These are phyloP conservation scores for Oncopodura yosiiana DNA, from an alignment of 1,140 invertebrate genomes.

Conservation along the genomic window DNA sequence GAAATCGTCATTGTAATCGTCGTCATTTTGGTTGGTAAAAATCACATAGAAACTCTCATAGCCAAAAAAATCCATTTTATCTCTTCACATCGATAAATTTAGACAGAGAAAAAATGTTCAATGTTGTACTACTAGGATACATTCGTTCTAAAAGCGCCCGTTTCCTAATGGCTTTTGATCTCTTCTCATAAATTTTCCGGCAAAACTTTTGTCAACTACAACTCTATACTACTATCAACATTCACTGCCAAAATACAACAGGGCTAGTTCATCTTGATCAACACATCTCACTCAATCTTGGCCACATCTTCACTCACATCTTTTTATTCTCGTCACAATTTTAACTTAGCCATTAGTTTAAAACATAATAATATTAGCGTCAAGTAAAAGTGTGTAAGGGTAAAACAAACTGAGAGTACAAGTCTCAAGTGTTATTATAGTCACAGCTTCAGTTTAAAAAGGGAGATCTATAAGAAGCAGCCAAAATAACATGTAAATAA, in stretches of 20 bases:
- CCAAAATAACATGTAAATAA: no score
- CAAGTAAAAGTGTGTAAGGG: no score
- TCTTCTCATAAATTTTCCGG: conserved; percentile 23
- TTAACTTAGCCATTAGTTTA: not conserved
- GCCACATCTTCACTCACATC: not conserved
- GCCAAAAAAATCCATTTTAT: conserved; percentile 19
- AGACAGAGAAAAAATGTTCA: conserved; percentile 28
- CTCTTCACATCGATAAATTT: conserved; percentile 27
- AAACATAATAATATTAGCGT: no score
- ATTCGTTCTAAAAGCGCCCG: conserved; percentile 23
- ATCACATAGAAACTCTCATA: not conserved
- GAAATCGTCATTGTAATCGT: not conserved
- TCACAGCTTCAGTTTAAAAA: no score
- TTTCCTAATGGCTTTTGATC: conserved; percentile 28
- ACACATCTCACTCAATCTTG: conserved; percentile 3
- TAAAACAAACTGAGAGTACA: no score
- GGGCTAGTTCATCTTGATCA: not conserved
- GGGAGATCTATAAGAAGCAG: no score
- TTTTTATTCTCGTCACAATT: conserved; percentile 1
- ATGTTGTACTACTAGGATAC: no score
- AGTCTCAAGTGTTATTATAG: no score
- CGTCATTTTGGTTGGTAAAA: not conserved
- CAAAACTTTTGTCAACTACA: conserved; percentile 28
- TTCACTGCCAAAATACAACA: conserved; percentile 23
- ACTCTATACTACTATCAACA: conserved; percentile 27